Percentiles rank a stretch among this genome's conserved stretches.
Conservation (phyloP, 2,113 vertebrate species). For the Pteruthius melanotis region DNA sequence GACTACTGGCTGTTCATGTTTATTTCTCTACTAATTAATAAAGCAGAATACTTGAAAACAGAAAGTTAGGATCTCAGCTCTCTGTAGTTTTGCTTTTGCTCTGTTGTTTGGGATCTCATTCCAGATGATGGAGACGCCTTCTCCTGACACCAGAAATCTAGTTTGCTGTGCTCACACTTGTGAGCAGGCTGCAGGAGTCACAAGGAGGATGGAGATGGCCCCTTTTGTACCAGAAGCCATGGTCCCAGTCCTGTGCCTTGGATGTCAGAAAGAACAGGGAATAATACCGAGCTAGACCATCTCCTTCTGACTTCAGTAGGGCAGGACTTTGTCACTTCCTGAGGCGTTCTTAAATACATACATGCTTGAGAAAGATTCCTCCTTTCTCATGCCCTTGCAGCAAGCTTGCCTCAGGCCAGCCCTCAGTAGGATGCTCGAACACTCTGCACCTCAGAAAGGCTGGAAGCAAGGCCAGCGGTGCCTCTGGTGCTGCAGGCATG, state of each 20-base stretch:
- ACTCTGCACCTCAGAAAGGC: neutral
- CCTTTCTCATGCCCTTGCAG: neutral
- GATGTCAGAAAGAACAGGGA: neutral
- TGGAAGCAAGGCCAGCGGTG: accelerated
- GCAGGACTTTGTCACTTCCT: neutral
- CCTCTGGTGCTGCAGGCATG: neutral
- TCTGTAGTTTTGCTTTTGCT: neutral
- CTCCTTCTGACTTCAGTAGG: neutral
- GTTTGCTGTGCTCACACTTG: neutral
- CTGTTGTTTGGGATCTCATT: neutral
- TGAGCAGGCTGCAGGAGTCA: neutral
- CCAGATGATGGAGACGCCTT: accelerated
- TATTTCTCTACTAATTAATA: neutral
- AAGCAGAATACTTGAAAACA: neutral
- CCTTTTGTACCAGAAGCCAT: neutral
- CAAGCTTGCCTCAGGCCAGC: accelerated
- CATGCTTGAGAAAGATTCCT: neutral
- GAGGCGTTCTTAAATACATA: neutral
- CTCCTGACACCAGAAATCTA: neutral
- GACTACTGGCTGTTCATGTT: neutral
- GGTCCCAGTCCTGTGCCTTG: neutral
- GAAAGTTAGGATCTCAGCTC: neutral
- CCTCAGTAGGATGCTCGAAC: accelerated
- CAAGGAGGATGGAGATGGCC: neutral
- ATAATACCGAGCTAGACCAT: neutral